phyloP scores from a whole-genome alignment of 2,113 vertebrate species.

The Genyomyrus donnyi region DNA sequence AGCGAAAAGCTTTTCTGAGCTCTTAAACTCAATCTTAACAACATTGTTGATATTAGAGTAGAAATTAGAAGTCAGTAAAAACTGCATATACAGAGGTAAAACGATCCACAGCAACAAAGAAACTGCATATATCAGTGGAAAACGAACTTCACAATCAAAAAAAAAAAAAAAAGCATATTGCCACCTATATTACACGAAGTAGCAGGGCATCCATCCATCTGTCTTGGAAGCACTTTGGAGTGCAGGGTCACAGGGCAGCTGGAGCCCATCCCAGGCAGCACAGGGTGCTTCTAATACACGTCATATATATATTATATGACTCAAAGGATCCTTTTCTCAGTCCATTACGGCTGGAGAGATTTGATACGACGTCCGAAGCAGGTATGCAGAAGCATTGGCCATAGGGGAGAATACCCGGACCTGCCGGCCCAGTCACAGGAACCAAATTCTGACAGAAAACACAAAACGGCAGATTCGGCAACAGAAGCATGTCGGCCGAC shows the following conservation, averaged over 20 bases:
- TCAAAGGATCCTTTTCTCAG: not conserved
- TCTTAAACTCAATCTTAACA: not conserved
- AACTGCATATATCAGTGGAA: not conserved
- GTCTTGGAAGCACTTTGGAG: not conserved
- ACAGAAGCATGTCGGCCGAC: not conserved
- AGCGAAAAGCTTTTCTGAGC: constrained; percentile 1
- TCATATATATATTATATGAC: not conserved
- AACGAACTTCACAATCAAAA: not conserved
- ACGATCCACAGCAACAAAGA: not conserved
- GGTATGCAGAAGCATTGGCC: not conserved
- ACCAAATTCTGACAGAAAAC: not conserved
- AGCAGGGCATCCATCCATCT: not conserved
- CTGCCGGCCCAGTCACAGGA: not conserved
- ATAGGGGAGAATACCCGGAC: not conserved
- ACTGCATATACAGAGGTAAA: not conserved
- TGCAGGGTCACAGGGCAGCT: not conserved
- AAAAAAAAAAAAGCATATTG: not conserved
- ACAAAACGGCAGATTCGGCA: not conserved
- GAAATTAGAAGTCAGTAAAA: not conserved
- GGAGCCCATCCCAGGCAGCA: not conserved
- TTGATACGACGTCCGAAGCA: not conserved
- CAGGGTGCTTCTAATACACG: not conserved
- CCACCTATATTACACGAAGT: not conserved
- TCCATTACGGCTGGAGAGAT: not conserved
- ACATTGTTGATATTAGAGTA: not conserved